Conservation (phyloP, 2,797 vertebrate species). For the Heterohyrax brucei region DNA sequence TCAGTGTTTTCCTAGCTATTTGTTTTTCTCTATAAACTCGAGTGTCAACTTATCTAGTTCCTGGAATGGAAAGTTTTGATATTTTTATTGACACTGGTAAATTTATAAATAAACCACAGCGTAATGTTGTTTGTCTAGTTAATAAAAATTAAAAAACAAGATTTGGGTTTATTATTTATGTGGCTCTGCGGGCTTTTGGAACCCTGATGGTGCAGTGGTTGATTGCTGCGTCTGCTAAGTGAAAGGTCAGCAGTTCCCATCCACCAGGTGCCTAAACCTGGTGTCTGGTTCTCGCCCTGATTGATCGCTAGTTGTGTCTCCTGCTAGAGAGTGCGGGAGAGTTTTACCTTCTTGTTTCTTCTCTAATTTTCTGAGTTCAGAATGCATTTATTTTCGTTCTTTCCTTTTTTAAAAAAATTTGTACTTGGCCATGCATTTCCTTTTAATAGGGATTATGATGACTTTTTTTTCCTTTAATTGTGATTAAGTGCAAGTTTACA, state of each 20-base stretch:
- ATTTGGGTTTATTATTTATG: neutral
- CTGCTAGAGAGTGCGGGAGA: neutral
- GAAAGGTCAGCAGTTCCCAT: no score
- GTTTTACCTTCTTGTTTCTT: neutral
- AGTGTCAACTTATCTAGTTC: neutral
- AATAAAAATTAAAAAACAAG: neutral
- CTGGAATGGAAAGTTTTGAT: neutral
- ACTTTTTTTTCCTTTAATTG: no score
- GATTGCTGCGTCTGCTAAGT: no score
- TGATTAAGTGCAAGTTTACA: no score
- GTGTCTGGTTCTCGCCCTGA: neutral
- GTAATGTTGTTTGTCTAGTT: neutral
- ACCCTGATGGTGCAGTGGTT: no score
- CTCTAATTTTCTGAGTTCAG: neutral
- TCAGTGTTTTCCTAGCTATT: neutral
- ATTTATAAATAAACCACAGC: neutral
- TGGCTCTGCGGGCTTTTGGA: no score
- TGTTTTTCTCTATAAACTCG: neutral
- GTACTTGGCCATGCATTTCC: no score
- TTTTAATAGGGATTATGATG: no score
- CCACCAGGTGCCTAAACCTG: no score
- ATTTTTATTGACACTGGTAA: neutral
- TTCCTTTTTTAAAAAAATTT: no score
- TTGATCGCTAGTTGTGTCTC: neutral
- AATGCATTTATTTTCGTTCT: neutral